A percentile compares a stretch with the other conserved stretches of the same genome.
These are phyloP conservation scores for Agapornis canus DNA, from an alignment of 2,797 vertebrate genomes.

Conservation along the genomic window DNA sequence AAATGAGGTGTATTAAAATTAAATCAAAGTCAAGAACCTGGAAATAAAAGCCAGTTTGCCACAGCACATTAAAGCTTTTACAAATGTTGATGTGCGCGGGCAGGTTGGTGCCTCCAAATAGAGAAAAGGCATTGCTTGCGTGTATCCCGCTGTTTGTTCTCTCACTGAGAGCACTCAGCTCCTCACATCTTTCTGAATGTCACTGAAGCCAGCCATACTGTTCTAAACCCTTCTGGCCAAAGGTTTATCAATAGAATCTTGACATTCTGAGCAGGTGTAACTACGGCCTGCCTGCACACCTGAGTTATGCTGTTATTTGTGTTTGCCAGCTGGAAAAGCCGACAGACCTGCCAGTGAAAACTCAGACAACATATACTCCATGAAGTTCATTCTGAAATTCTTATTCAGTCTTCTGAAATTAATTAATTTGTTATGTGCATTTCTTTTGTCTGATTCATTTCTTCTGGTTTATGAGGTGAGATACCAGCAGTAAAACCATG, in stretches of 20 bases:
- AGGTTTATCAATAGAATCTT: not conserved
- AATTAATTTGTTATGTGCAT: accelerated
- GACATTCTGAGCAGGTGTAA: not conserved
- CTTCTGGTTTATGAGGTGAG: not conserved
- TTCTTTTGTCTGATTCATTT: not conserved
- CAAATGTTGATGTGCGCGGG: not conserved
- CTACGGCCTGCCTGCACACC: accelerated
- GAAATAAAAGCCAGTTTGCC: not conserved
- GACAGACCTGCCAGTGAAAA: not conserved
- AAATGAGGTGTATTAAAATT: not conserved
- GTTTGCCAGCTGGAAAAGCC: not conserved
- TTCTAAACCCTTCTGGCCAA: not conserved
- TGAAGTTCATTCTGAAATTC: not conserved
- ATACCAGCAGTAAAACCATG: not conserved
- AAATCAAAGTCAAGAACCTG: not conserved
- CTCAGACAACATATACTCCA: not conserved
- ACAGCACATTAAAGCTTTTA: not conserved
- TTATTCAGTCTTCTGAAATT: not conserved
- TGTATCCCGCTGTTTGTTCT: not conserved
- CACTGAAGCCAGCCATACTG: not conserved
- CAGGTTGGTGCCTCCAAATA: not conserved
- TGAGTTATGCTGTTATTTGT: accelerated
- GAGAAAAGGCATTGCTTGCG: not conserved
- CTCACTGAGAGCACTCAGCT: not conserved
- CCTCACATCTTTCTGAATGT: not conserved